Conservation (phyloP, 2,113 vertebrate species). For the Lagopus leucura region DNA sequence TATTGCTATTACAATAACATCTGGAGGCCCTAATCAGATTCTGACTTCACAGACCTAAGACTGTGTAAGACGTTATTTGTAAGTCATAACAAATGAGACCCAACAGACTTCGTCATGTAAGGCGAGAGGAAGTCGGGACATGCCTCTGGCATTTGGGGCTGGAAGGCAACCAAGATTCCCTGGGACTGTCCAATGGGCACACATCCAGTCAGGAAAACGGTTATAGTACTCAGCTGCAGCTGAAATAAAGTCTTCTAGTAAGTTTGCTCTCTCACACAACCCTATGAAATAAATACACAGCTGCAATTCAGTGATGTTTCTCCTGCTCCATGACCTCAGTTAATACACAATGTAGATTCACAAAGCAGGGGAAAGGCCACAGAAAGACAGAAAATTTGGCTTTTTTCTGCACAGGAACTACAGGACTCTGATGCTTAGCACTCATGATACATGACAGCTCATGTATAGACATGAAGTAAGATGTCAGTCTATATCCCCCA, state of each 20-base stretch:
- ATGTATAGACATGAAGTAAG: accelerated
- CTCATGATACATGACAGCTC: accelerated
- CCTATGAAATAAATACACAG: not conserved
- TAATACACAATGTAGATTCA: not conserved
- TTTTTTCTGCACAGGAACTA: accelerated
- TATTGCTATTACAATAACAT: conserved; percentile 24
- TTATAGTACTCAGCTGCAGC: not conserved
- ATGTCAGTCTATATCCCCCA: not conserved
- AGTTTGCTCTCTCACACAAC: not conserved
- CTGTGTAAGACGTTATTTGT: not conserved
- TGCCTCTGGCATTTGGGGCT: conserved; percentile 53
- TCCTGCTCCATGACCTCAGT: not conserved
- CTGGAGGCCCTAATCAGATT: not conserved
- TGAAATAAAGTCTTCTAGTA: not conserved
- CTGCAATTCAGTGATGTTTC: not conserved
- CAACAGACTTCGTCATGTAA: not conserved
- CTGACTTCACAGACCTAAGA: not conserved
- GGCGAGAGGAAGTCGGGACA: conserved; percentile 49
- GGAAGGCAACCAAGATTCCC: conserved; percentile 27
- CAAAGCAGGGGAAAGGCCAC: not conserved
- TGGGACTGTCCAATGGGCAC: conserved; percentile 17
- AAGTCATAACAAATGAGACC: not conserved
- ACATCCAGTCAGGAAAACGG: conserved; percentile 32
- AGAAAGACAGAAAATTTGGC: not conserved
- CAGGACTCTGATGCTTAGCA: not conserved